These are phyloP conservation scores for Stigmatopora argus DNA, from an alignment of 2,113 vertebrate genomes.

Conservation along the genomic window DNA sequence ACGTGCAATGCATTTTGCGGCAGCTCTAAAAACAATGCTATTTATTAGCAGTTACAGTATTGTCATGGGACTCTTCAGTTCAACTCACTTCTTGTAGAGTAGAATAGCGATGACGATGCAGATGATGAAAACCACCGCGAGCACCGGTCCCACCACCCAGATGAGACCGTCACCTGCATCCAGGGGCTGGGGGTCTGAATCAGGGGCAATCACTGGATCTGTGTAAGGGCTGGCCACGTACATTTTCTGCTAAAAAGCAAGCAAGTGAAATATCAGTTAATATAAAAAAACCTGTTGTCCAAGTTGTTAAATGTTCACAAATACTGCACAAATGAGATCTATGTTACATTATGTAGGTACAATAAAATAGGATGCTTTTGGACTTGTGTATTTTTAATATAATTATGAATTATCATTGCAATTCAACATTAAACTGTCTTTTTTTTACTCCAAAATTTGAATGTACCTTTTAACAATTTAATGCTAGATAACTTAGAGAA, in stretches of 20 bases:
- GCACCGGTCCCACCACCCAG: constrained; percentile 94
- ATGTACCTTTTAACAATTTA: too few relatives aligned
- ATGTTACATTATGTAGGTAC: too few relatives aligned
- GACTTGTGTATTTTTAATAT: too few relatives aligned
- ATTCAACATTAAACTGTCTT: too few relatives aligned
- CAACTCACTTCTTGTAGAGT: constrained; percentile 95
- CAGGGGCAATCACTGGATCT: constrained; percentile 86
- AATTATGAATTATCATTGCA: too few relatives aligned
- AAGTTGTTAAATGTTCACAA: too few relatives aligned
- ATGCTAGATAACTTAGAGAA: too few relatives aligned
- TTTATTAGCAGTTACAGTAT: not conserved
- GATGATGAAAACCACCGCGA: constrained; percentile 97
- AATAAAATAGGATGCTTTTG: too few relatives aligned
- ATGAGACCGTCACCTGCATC: constrained; percentile 93
- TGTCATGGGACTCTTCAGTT: constrained; percentile 1
- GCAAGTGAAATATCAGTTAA: constrained; percentile 12
- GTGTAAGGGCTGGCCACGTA: constrained; percentile 94
- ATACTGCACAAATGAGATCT: too few relatives aligned
- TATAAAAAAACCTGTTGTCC: not conserved
- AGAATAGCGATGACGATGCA: constrained; percentile 98
- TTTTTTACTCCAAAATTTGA: too few relatives aligned
- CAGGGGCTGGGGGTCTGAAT: constrained; percentile 87
- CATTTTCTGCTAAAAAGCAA: constrained; percentile 73
- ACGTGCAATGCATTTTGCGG: too few relatives aligned
- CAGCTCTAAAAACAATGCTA: too few relatives aligned